A percentile compares a stretch with the other conserved stretches of the same genome.
Conservation (phyloP, 2,797 vertebrate genomes). For the Sebastes taczanowskii region DNA sequence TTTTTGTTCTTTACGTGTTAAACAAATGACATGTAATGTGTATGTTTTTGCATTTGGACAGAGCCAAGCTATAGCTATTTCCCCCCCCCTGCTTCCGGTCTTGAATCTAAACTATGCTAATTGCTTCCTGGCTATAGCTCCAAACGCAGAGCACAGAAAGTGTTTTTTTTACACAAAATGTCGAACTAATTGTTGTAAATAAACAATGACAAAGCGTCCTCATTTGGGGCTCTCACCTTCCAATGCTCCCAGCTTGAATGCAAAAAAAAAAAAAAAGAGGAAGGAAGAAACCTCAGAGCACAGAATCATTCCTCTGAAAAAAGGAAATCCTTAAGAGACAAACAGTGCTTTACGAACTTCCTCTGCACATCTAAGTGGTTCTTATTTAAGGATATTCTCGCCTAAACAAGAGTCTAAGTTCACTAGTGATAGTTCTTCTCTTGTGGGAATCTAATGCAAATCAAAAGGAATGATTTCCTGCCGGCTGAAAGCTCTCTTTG, state of each 20-base stretch:
- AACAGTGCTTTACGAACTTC: background rate
- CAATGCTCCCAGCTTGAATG: background rate
- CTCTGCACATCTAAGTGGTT: background rate
- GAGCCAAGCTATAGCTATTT: background rate
- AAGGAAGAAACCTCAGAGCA: background rate
- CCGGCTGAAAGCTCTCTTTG: background rate
- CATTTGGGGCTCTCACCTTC: constrained; percentile 10
- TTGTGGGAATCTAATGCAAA: background rate
- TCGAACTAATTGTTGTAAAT: background rate
- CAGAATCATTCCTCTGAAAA: background rate
- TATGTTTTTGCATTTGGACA: background rate
- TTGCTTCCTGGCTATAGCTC: background rate
- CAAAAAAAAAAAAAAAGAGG: background rate
- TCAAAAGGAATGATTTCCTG: background rate
- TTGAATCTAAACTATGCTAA: background rate
- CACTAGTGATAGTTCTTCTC: background rate
- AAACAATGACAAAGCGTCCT: background rate
- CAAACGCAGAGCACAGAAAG: background rate
- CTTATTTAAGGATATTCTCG: background rate
- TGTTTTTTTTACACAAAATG: background rate
- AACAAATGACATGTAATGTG: background rate
- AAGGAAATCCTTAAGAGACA: background rate
- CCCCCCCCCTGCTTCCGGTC: background rate
- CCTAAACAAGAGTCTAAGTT: background rate
- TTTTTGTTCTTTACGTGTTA: background rate